phyloP scores from a whole-genome alignment of 2,113 vertebrate species.

The Oreocharis arfaki region DNA sequence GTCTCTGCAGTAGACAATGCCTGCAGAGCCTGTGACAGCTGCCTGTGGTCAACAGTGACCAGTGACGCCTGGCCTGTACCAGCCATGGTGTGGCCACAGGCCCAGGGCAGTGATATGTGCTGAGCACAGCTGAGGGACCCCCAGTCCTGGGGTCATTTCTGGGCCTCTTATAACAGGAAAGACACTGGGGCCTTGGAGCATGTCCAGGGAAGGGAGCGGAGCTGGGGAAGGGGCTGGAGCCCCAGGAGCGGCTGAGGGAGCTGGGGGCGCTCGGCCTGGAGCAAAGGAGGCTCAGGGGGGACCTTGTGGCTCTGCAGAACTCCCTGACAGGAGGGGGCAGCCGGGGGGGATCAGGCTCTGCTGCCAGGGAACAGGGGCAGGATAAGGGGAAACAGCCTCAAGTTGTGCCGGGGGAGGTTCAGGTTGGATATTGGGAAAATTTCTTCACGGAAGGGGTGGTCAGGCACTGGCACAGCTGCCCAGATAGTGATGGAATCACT shows the following conservation, averaged over 20 bases:
- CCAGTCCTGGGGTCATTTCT: not conserved
- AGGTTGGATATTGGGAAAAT: not conserved
- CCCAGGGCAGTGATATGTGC: not conserved
- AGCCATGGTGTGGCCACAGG: not conserved
- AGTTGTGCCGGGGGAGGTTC: not conserved
- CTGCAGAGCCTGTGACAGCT: not conserved
- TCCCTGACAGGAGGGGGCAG: not conserved
- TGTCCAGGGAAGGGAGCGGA: not conserved
- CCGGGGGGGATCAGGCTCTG: rapidly evolving
- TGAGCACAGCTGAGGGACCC: not conserved
- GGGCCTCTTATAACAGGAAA: rapidly evolving
- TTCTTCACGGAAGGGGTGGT: not conserved
- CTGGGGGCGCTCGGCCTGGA: not conserved
- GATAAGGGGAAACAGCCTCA: rapidly evolving
- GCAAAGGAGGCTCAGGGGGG: not conserved
- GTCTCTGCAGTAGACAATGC: not conserved
- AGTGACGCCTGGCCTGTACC: not conserved
- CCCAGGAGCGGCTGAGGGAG: rapidly evolving
- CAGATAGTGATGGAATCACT: not conserved
- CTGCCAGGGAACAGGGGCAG: not conserved
- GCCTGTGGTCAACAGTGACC: not conserved
- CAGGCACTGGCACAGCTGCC: not conserved
- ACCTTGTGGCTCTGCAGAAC: not conserved
- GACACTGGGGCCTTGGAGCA: rapidly evolving
- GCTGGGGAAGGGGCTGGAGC: not conserved